Conservation (phyloP, 2,888 invertebrate genomes). For the Drosophila sordidula region DNA sequence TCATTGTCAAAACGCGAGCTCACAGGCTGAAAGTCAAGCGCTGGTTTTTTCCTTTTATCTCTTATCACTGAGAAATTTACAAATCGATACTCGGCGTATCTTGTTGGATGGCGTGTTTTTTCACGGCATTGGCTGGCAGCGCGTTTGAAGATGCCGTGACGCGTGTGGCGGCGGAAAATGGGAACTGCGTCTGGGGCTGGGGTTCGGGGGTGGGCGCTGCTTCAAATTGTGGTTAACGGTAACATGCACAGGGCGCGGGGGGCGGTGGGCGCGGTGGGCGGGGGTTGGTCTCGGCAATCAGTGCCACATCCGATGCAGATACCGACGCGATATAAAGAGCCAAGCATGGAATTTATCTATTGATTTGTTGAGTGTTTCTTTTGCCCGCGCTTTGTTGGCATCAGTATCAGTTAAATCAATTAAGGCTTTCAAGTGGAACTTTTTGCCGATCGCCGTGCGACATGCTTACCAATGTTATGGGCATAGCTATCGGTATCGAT, state of each 20-base stretch:
- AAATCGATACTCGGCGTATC: constrained; percentile 77
- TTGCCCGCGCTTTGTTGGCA: constrained; percentile 31
- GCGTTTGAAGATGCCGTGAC: constrained; percentile 74
- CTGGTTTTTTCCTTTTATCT: constrained; percentile 45
- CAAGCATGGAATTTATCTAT: constrained; percentile 68
- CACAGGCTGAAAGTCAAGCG: constrained; percentile 55
- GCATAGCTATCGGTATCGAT: constrained; percentile 27
- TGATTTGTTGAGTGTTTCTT: constrained; percentile 70
- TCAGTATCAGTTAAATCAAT: constrained; percentile 81
- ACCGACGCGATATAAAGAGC: constrained; percentile 45
- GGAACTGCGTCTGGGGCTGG: constrained; percentile 1
- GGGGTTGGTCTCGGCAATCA: constrained; percentile 48
- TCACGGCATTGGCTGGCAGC: constrained; percentile 34
- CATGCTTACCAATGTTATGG: constrained; percentile 67
- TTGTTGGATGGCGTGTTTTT: constrained; percentile 60
- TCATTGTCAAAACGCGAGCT: constrained; percentile 70
- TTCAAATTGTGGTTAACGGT: constrained; percentile 23
- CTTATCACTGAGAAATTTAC: constrained; percentile 79
- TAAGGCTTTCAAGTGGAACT: constrained; percentile 77
- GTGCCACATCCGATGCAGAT: constrained; percentile 72
- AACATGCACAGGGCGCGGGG: background rate
- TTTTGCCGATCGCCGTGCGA: constrained; percentile 68
- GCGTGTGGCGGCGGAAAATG: constrained; percentile 30
- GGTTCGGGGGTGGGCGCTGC: constrained; percentile 9
- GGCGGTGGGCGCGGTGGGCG: too few species aligned